phyloP scores from a whole-genome alignment of 2,888 invertebrate genomes.

The Embidobia sp. region DNA sequence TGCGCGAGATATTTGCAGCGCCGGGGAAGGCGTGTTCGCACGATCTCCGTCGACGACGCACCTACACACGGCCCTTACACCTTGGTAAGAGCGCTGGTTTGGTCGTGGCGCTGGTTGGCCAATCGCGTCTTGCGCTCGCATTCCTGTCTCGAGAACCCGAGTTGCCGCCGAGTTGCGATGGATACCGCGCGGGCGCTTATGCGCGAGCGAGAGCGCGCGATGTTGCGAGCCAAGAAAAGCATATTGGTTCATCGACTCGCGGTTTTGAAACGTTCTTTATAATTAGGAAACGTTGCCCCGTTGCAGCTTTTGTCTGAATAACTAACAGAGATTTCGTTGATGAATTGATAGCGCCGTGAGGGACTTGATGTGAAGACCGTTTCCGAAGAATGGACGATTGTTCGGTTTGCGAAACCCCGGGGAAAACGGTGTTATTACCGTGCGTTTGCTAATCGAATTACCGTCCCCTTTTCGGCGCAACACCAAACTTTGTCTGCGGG shows the following conservation, averaged over 20 bases:
- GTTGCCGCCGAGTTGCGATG: constrained; percentile 46
- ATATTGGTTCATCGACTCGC: constrained; percentile 80
- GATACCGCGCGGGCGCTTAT: constrained; percentile 7
- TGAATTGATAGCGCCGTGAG: constrained; percentile 15
- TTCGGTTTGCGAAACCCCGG: constrained; percentile 36
- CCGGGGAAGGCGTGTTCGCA: constrained; percentile 62
- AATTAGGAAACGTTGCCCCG: constrained; percentile 77
- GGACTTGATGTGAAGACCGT: constrained; percentile 4
- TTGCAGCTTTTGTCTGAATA: constrained; percentile 57
- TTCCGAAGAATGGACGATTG: constrained; percentile 19
- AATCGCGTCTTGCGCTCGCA: constrained; percentile 77
- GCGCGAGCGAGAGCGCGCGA: constrained; percentile 53
- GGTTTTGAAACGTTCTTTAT: constrained; percentile 79
- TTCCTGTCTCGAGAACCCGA: constrained; percentile 74
- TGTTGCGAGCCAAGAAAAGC: constrained; percentile 78
- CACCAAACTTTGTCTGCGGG: too few species aligned
- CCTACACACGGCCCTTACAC: constrained; percentile 66
- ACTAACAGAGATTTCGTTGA: constrained; percentile 14
- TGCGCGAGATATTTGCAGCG: constrained; percentile 54
- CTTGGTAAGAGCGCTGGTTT: constrained; percentile 45
- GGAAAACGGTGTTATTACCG: too few species aligned
- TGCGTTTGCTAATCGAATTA: too few species aligned
- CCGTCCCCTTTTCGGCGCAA: too few species aligned
- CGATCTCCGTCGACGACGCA: constrained; percentile 62
- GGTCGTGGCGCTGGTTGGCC: constrained; percentile 72